Evolutionary conservation across 2,113 vertebrate genomes (phyloP).

Genomic region (Leptocoma aspasia): DNA sequence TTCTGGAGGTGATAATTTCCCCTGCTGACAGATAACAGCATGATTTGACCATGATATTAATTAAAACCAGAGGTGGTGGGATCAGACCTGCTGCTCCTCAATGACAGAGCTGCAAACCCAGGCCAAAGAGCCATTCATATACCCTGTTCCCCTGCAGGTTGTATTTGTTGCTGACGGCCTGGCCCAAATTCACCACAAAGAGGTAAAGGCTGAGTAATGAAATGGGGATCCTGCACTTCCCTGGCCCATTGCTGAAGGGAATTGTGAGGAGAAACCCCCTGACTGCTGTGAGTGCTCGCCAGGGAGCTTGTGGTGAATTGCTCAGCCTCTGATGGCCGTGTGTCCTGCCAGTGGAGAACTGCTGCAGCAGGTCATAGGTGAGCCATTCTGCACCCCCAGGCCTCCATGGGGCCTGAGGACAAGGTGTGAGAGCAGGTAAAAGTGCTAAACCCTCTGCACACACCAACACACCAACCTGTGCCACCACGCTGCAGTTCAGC

Average conservation of each 20-base stretch:
- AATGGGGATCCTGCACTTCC: not conserved
- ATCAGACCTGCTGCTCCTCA: not conserved
- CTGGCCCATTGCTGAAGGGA: not conserved
- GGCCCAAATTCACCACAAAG: not conserved
- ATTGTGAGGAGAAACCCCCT: not conserved
- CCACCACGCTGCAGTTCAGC: not conserved
- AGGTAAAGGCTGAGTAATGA: not conserved
- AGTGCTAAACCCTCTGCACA: not conserved
- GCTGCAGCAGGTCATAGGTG: not conserved
- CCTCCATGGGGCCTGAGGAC: accelerated
- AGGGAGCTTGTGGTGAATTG: not conserved
- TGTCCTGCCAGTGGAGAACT: not conserved
- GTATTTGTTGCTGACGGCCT: accelerated
- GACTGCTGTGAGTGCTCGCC: not conserved
- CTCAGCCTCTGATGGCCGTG: not conserved
- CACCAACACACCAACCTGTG: not conserved
- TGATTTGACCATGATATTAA: not conserved
- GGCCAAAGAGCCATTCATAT: not conserved
- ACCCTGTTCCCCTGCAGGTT: not conserved
- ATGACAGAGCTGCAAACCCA: not conserved
- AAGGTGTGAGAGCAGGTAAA: not conserved
- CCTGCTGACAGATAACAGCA: not conserved
- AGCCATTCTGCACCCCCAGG: not conserved
- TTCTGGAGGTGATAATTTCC: not conserved
- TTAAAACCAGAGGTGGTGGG: not conserved